Evolutionary conservation across 2,888 invertebrate species (phyloP), one percentile per base, ranked within the genome.

Genomic region (Calameuta filiformis): DNA sequence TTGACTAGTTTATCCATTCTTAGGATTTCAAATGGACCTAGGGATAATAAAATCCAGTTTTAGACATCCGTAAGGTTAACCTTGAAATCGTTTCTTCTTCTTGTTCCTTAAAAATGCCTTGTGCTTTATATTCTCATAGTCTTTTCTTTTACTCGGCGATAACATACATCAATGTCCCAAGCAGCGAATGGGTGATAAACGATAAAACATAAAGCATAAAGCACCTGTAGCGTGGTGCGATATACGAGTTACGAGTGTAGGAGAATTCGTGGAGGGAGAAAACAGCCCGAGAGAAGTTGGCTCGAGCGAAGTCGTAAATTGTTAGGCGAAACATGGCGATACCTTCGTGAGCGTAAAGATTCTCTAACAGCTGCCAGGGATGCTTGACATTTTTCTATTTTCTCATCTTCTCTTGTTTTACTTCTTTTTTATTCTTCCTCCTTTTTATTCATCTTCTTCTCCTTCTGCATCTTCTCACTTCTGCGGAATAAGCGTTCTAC

Each of bases 231-330:
- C 56, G 23, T 56, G 56, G 56, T 56, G 56, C 56, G 56, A 56
- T 56, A 23, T 56, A 56, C 56, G 56, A 56, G 56, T 56, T 56
- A 56, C 56, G 71, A 30, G 35, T 71, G 35, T 33, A 71, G 31
- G 71, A 30, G 71, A 34, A 15, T 35, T 30, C 34, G 30, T 12
- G 71, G 35, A 30, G 35, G 71, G 71, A 71, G 71, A 71, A 30
- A 71, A 71, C 71, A 33, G 33, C 71, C 71, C 71, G 71, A 15
- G 71, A 34, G 71, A 34, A 71, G 71, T 33, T 31, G 71, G 71
- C 3, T 23, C 56, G 23, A 56, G 9, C 56, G 23, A 56, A 56
- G 56, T 56, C 56, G 56, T 56, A 56, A 56, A 56, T 56, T 56
- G 56, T 23, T 56, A 56, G 56, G 56, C 56, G 56, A 56, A 56